Base-by-base conservation (phyloP, 1,140 invertebrate genomes). In the Drosophila setifemur region DNA sequence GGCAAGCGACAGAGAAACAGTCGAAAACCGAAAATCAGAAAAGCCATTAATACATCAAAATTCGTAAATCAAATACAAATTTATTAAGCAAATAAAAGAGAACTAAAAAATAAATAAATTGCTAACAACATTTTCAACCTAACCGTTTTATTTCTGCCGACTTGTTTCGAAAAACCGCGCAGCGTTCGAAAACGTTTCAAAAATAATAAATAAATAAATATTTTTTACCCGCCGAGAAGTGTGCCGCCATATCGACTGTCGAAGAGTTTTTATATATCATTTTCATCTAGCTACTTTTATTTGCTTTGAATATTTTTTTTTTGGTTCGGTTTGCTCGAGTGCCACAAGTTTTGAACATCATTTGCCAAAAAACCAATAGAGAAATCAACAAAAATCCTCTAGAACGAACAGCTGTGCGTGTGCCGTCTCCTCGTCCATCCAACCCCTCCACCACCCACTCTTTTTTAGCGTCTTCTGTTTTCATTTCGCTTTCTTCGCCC, bases 401-500 rank as follows among this genome's bases (percentile, higher is more conserved):
- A 31, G 25, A 19, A 28, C 26, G 21, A 72, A 72, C 68, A 72
- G 48, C 69, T 71, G 67, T 71, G 67, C 42, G 66, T 37, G 58
- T 23, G 58, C 60, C 33, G 14, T 19, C 61, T 42, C 35, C 23
- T 14, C 23, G 14, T 26, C 9, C 35, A 2, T 7, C 1, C 3
- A 11, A 18, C 18, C 14, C 21, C 11, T 7, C 33, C 8, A 2
- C 12, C 40, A 35, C 18, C 52, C 40, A 45, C 40, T 44, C 12
- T 8, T 2, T 4, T 29, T 21, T 44, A 48, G 40, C 43, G 42
- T 64, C 42, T 25, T 40, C n/a, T 61, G 26, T 42, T 58, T 26
- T 25, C 19, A 12, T 39, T 39, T 29, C 18, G 58, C 25, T 64
- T 48, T 44, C 31, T 23, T 39, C 14, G 40, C 35, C 52, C 23